phyloP scores from a whole-genome alignment of 1,140 invertebrate genomes.

The Caenorhabditis brenneri region DNA sequence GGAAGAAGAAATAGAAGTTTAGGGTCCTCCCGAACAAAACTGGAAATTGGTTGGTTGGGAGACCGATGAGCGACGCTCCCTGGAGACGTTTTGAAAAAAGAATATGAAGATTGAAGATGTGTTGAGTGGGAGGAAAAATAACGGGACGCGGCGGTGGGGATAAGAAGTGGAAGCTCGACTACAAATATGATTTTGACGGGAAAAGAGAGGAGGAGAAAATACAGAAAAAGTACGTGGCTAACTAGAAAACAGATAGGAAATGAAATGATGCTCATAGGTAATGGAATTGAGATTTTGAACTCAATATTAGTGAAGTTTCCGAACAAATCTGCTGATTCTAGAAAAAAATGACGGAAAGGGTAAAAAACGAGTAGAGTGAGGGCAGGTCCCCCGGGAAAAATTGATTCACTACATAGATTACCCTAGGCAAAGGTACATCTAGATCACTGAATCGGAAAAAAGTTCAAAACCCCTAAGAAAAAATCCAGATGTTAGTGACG shows the following conservation, averaged over 20 bases:
- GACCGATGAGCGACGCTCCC: conserved; percentile 34
- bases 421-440: no score
- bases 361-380: no score
- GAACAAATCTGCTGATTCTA: no score
- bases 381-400: no score
- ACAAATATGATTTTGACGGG: conserved; percentile 21
- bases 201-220: neutral
- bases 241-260: neutral
- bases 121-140: conserved; percentile 5
- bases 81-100: conserved; percentile 19
- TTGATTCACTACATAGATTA: no score
- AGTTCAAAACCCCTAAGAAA: no score
- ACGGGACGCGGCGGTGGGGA: neutral
- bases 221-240: neutral
- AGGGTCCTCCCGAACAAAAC: neutral
- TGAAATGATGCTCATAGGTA: neutral
- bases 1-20: neutral
- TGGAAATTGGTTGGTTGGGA: conserved; percentile 42
- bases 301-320: no score
- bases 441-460: no score
- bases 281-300: no score
- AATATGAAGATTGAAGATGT: conserved; percentile 41
- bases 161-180: neutral
- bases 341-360: no score
- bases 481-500: no score